These are phyloP conservation scores for Columba guinea DNA, from an alignment of 2,797 vertebrate species.

Conservation along the genomic window DNA sequence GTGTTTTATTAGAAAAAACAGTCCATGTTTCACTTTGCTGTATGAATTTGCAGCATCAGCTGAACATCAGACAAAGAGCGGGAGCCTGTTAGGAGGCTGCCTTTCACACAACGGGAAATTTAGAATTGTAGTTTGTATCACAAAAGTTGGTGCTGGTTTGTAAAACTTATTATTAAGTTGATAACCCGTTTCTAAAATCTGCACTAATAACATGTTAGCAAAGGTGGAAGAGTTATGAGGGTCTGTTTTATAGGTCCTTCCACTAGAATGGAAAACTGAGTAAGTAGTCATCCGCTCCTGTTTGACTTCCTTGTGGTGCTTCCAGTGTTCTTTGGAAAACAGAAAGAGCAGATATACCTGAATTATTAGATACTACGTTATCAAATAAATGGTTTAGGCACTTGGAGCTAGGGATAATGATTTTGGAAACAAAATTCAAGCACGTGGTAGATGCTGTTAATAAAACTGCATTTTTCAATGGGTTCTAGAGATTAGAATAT, in stretches of 20 bases:
- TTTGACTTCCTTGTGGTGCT: background rate
- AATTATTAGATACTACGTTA: constrained; percentile 3
- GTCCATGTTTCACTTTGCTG: constrained; percentile 14
- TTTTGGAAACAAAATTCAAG: background rate
- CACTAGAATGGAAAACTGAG: background rate
- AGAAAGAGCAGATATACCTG: background rate
- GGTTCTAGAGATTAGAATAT: background rate
- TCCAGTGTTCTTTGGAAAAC: background rate
- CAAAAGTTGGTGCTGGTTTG: constrained; percentile 35
- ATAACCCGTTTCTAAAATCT: background rate
- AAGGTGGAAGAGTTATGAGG: background rate
- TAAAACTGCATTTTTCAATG: constrained; percentile 38
- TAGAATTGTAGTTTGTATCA: constrained; percentile 42
- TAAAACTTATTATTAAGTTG: constrained; percentile 40
- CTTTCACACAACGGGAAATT: constrained; percentile 38
- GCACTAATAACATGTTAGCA: background rate
- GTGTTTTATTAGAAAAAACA: constrained; percentile 53
- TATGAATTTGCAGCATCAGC: constrained; percentile 58
- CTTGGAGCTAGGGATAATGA: background rate
- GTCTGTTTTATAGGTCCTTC: background rate
- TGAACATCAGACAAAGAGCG: constrained; percentile 39
- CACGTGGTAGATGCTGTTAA: background rate
- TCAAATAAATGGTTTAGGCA: background rate
- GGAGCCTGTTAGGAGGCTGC: constrained; percentile 30
- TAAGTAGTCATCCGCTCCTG: background rate